Evolutionary conservation across 2,888 invertebrate genomes (phyloP), one percentile per base, ranked within the genome.

Genomic region (Dasypolia templi): DNA sequence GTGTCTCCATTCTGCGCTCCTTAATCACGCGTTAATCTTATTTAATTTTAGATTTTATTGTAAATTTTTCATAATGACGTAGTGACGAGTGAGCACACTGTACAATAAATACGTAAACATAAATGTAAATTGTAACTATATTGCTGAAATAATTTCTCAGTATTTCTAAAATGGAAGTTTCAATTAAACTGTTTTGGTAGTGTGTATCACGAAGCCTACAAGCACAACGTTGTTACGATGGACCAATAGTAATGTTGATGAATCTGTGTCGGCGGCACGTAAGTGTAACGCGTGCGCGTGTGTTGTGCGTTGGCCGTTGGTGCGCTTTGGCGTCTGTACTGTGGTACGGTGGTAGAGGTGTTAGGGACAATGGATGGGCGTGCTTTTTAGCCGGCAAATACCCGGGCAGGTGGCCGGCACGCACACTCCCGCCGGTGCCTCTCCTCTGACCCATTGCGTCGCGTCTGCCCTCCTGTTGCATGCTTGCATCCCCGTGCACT

Each of bases 351-450:
- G 81, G 77, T 77, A 77, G 82, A 75, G 67, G 70, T 71, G 66
- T 65, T 66, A 49, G 63, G 58, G 78, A 81, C 87, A 84, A 89
- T 85, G 84, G 84, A 85, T 88, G 88, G 88, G 90, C 90, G 91
- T 90, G 89, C 87, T 84, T 75, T 69, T 75, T 69, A 51, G 82
- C 83, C 81, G 85, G 82, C 80, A 71, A 84, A 84, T 77, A 88
- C 91, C 87, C 89, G 92, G 92, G 93, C 93, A 92, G 92, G 92
- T 89, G 90, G 90, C 81, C 71, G 88, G 78, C 78, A 77, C 81
- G 86, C 85, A 89, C 88, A 88, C 86, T 84, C 89, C 90, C 91
- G 90, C 90, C 91, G 90, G 89, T 89, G 86, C 85, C 77, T 66
- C 87, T 79, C 82, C 82, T 85, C 72, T 77, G 67, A 84, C 86